Percentiles rank a stretch among this genome's conserved stretches.
Conservation (phyloP, 2,888 invertebrate species). For the Seira sanloemensis region DNA sequence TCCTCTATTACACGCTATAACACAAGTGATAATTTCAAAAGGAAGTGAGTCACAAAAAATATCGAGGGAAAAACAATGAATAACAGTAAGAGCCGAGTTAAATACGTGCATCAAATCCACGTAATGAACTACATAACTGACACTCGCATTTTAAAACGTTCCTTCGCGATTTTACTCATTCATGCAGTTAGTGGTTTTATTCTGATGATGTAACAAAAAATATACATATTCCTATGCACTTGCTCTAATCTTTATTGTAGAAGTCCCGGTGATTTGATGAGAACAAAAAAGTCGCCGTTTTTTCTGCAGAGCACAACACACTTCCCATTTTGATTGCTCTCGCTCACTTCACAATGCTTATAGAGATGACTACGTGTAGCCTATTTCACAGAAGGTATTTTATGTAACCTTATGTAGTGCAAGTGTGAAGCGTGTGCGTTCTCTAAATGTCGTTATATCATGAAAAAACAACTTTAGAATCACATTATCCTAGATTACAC, state of each 20-base stretch:
- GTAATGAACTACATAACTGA: constrained; percentile 19
- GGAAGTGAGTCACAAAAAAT: constrained; percentile 16
- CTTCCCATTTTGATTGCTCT: background rate
- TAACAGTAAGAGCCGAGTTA: constrained; percentile 3
- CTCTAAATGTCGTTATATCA: background rate
- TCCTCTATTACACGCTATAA: background rate
- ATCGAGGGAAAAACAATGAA: constrained; percentile 18
- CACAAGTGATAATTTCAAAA: constrained; percentile 18
- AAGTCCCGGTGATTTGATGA: constrained; percentile 1
- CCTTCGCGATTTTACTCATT: constrained; percentile 11
- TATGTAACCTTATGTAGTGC: background rate
- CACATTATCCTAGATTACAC: background rate
- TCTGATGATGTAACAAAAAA: constrained; percentile 1
- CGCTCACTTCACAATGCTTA: background rate
- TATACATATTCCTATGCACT: background rate
- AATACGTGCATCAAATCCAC: constrained; percentile 17
- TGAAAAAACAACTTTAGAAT: background rate
- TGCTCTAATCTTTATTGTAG: background rate
- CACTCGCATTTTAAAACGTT: constrained; percentile 10
- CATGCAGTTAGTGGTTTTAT: constrained; percentile 14
- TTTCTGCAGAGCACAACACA: background rate
- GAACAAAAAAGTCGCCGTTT: constrained; percentile 6
- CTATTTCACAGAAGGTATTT: background rate
- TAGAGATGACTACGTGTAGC: background rate
- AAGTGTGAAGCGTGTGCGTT: background rate